phyloP scores from a whole-genome alignment of 2,113 vertebrate species.

The Rhinopithecus roxellana region DNA sequence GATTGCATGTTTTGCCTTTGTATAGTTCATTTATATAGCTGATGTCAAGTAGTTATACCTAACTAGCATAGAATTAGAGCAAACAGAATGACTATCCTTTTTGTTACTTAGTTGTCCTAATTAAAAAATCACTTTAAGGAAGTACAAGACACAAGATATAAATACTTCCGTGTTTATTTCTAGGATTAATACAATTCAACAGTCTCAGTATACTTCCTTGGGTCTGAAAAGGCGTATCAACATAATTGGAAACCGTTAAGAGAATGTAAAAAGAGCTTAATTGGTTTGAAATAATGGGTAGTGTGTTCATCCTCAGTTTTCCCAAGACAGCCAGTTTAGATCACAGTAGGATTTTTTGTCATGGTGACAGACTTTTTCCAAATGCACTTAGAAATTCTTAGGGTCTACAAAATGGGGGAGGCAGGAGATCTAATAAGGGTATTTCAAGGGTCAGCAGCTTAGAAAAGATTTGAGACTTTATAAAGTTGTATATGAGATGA shows the following conservation, averaged over 20 bases:
- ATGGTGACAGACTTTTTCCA: background rate
- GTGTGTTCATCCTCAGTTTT: background rate
- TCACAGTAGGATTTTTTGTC: background rate
- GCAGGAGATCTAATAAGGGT: background rate
- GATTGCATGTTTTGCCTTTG: background rate
- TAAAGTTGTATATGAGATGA: background rate
- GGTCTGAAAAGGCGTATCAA: background rate
- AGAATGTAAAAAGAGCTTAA: background rate
- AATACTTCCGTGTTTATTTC: background rate
- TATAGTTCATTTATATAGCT: background rate
- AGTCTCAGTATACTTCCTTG: background rate
- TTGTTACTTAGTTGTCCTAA: background rate
- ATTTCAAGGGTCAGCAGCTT: conserved; percentile 13
- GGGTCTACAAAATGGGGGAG: background rate
- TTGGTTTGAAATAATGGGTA: background rate
- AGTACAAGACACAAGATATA: background rate
- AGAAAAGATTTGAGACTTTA: conserved; percentile 29
- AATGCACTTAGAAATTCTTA: background rate
- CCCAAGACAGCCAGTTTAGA: background rate
- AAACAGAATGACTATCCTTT: background rate
- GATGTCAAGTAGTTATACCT: background rate
- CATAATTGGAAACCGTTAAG: background rate
- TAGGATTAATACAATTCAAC: background rate
- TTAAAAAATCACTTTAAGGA: background rate
- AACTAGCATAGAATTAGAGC: background rate